Conservation (phyloP, 2,888 invertebrate species). For the Tenthredo notha region DNA sequence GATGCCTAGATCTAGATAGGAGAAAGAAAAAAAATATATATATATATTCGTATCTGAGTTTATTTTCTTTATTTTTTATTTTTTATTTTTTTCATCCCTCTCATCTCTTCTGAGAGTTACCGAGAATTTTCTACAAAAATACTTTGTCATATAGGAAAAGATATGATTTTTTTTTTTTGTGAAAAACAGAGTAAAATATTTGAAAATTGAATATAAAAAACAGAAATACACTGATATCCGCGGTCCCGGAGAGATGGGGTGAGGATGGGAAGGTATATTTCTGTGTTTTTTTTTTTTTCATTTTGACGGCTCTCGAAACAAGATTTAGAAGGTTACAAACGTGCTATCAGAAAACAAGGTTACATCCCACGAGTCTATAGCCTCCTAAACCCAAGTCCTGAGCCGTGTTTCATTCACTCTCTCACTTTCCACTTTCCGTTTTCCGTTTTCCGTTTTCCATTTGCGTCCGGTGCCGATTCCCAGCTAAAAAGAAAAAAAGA, state of each 20-base stretch:
- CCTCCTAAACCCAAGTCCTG: constrained; percentile 5
- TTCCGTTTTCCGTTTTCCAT: constrained; percentile 28
- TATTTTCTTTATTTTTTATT: not conserved
- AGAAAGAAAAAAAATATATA: not conserved
- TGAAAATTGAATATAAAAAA: constrained; percentile 6
- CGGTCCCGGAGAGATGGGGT: not conserved
- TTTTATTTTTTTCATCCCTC: not conserved
- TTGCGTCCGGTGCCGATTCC: constrained; percentile 31
- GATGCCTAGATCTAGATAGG: constrained; percentile 9
- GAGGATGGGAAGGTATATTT: not conserved
- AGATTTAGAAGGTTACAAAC: constrained; percentile 27
- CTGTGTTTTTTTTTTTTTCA: too few species aligned
- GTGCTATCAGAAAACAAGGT: constrained; percentile 15
- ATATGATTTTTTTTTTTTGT: not conserved
- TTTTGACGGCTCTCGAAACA: not conserved
- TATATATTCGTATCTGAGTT: not conserved
- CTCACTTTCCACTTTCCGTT: constrained; percentile 25
- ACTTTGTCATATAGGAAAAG: not conserved
- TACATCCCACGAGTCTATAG: constrained; percentile 17
- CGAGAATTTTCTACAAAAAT: not conserved
- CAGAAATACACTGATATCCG: not conserved
- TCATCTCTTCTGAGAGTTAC: not conserved
- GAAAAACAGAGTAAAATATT: not conserved
- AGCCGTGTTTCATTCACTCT: constrained; percentile 14
- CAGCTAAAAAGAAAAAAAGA: not conserved